These are phyloP conservation scores for Gerris lacustris DNA, from an alignment of 2,888 invertebrate genomes.

Conservation along the genomic window DNA sequence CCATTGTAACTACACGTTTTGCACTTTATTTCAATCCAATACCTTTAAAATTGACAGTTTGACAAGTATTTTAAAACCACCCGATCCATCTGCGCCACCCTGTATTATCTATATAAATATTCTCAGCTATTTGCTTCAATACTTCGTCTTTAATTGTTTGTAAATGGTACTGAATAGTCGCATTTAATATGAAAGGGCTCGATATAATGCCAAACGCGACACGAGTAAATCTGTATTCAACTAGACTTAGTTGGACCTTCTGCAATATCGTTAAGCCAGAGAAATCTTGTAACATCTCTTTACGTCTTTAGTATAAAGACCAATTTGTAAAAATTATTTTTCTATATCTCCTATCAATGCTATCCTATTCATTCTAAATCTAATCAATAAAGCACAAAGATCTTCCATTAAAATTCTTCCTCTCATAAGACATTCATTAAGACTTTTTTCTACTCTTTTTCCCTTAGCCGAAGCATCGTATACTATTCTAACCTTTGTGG, in stretches of 20 bases:
- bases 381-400: not conserved
- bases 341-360: not conserved
- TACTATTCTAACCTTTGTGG: not conserved
- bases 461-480: not conserved
- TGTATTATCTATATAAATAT: not conserved
- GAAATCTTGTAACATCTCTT: slow-evolving; percentile 17
- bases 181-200: not conserved
- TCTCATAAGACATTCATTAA: no score
- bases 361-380: not conserved
- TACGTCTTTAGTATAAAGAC: slow-evolving; percentile 11
- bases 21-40: no score
- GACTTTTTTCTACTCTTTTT: no score
- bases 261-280: slow-evolving; percentile 13
- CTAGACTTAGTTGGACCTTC: not conserved
- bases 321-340: slow-evolving; percentile 12
- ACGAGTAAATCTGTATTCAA: not conserved
- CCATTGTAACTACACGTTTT: no score
- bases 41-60: no score
- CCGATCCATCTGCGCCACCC: no score
- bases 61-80: no score
- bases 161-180: not conserved
- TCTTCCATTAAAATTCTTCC: no score
- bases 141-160: not conserved
- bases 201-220: not conserved
- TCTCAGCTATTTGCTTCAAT: not conserved